Base-by-base conservation (phyloP, 35 echinoderm and acorn worm species). In the Heliocidaris erythrogramma region DNA sequence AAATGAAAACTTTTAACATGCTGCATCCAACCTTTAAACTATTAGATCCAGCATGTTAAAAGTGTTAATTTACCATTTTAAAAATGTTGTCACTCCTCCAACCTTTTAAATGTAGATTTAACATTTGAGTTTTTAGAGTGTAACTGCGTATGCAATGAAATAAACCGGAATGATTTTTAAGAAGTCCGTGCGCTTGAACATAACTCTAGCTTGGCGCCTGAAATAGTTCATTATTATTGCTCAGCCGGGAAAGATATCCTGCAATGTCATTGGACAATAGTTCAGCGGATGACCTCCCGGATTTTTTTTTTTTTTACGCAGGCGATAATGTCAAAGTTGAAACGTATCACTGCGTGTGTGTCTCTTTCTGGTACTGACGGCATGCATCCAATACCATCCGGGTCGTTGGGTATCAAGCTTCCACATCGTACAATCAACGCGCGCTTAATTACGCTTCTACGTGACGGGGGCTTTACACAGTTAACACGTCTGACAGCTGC, bases 401-500 rank as follows among this genome's bases (percentile, higher is more conserved):
- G 87, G 48, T 92, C 31, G 87, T n/a, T 27, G 47, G 30, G 47
- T 89, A 89, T 89, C 87, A 89, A 32, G 29, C 87, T 89, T 47
- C 87, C 87, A 89, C 14, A 42, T 42, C 12, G 32, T 47, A 92
- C 91, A 92, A 92, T 92, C 91, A 92, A 92, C 91, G 48, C 50
- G 50, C 91, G 91, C 48, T 92, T 92, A 92, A 92, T 92, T 92
- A 92, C 91, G 49, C 48, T 48, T 49, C 91, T 59, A 11, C 91
- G 50, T 92, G 91, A 92, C 91, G 91, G 91, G 14, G 91, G 48
- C 91, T 50, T 92, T 92, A 92, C 91, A 50, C 91, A 27, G 50
- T 92, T 92, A 92, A 92, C 48, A 92, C 91, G 48, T 49, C 47
- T 92, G 91, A 92, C 91, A 92, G 91, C 91, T 92, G 91, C 91